phyloP scores from a whole-genome alignment of 2,888 invertebrate genomes.

The Unio delphinus region DNA sequence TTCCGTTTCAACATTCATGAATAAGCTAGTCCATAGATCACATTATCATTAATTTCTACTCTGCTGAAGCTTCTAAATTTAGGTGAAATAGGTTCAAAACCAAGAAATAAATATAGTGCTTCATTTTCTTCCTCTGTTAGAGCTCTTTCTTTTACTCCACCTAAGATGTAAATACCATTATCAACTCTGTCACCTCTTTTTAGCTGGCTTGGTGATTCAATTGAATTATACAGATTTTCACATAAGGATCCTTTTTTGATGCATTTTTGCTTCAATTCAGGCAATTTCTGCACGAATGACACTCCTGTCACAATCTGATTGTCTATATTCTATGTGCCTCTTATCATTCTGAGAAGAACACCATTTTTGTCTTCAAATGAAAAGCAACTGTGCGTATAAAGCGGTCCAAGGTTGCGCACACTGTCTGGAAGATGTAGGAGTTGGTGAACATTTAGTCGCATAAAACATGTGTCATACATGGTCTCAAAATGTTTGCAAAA shows the following conservation, averaged over 20 bases:
- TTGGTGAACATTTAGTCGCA: slow-evolving; percentile 33
- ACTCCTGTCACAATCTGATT: too few species aligned
- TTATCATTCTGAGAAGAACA: not conserved
- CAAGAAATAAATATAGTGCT: too few species aligned
- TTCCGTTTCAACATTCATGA: slow-evolving; percentile 25
- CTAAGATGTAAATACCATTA: not conserved
- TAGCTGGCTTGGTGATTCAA: slow-evolving; percentile 15
- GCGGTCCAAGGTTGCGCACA: slow-evolving; percentile 25
- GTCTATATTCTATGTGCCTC: too few species aligned
- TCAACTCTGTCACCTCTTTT: slow-evolving; percentile 10
- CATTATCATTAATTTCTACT: slow-evolving; percentile 1
- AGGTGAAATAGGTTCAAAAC: too few species aligned
- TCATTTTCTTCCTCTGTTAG: too few species aligned
- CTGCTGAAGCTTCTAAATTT: too few species aligned
- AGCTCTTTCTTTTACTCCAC: too few species aligned
- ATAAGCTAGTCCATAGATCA: slow-evolving; percentile 21
- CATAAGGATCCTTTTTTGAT: slow-evolving; percentile 8
- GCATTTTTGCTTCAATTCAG: too few species aligned
- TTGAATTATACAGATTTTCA: slow-evolving; percentile 19
- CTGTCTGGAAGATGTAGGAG: slow-evolving; percentile 31
- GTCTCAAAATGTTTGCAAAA: too few species aligned
- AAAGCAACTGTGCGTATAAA: slow-evolving; percentile 22
- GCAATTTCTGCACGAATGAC: too few species aligned
- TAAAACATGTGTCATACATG: slow-evolving; percentile 5
- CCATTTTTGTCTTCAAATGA: slow-evolving; percentile 37